Percentiles rank a stretch among this genome's conserved stretches.
Evolutionary conservation across 2,113 vertebrate genomes (phyloP).

Genomic region (Strigops habroptila): DNA sequence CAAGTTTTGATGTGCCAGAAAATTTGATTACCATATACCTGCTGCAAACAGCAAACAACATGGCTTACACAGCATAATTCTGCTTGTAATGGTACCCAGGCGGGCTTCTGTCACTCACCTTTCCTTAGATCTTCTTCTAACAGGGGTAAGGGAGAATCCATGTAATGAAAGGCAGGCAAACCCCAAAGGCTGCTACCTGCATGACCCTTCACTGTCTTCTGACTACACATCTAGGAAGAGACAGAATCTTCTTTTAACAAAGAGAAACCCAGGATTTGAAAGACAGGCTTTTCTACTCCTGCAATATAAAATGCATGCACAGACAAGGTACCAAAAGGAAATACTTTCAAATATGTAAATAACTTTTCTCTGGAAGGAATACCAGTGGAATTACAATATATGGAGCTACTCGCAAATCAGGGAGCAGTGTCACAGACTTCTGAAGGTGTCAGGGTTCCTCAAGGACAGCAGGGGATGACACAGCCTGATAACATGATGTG

Average conservation of each 20-base stretch:
- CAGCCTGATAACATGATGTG: neutral
- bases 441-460: neutral
- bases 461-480: neutral
- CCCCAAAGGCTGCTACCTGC: neutral
- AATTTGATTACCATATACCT: neutral
- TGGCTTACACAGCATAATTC: neutral
- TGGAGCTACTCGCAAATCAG: neutral
- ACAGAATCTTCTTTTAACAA: conserved; percentile 5
- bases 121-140: conserved; percentile 48
- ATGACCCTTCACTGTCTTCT: conserved; percentile 61
- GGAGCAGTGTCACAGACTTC: neutral
- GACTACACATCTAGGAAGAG: conserved; percentile 63
- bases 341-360: neutral
- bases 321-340: neutral
- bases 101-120: conserved; percentile 67
- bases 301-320: neutral
- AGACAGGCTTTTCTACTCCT: neutral
- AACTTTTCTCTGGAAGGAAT: neutral
- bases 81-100: neutral
- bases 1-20: neutral
- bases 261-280: neutral
- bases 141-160: conserved; percentile 25
- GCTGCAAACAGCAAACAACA: neutral
- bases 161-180: conserved; percentile 41
- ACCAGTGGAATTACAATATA: neutral